Evolutionary conservation across 2,113 vertebrate genomes (phyloP).

Genomic region (Macheiramphus alcinus): DNA sequence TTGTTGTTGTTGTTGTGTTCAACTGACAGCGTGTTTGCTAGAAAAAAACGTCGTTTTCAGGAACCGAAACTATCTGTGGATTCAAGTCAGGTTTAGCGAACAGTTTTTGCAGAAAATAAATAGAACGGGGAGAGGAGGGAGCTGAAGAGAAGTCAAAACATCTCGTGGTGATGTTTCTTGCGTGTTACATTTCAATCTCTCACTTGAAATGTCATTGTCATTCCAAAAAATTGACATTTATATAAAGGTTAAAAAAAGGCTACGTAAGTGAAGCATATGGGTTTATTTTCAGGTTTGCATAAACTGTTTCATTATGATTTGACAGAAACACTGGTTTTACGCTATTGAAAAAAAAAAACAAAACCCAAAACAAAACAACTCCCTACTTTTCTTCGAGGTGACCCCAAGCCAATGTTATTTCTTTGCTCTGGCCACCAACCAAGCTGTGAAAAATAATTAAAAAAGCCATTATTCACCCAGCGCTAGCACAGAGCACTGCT

Average conservation of each 20-base stretch:
- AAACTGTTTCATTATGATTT: slow-evolving; percentile 29
- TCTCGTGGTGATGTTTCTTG: slow-evolving; percentile 30
- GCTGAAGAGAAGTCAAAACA: slow-evolving; percentile 52
- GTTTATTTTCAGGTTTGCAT: slow-evolving; percentile 44
- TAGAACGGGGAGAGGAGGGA: slow-evolving; percentile 37
- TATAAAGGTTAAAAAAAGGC: slow-evolving; percentile 54
- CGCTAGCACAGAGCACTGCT: not conserved
- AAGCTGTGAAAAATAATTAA: not conserved
- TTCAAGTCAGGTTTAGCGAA: slow-evolving; percentile 56
- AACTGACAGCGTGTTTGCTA: not conserved
- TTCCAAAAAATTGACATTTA: slow-evolving; percentile 59
- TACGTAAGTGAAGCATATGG: slow-evolving; percentile 20
- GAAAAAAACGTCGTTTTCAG: slow-evolving; percentile 39
- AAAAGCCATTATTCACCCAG: not conserved
- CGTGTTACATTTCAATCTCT: slow-evolving; percentile 53
- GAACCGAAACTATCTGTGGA: slow-evolving; percentile 11
- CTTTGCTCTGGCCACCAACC: not conserved
- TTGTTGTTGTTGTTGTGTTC: not conserved
- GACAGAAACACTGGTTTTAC: not conserved
- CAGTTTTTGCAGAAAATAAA: slow-evolving; percentile 36
- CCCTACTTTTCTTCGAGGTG: not conserved
- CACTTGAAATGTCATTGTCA: slow-evolving; percentile 61
- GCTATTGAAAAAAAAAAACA: not conserved
- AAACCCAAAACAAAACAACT: no score
- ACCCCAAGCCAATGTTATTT: not conserved